Conservation (phyloP, 2,888 invertebrate species). For the Eristalinus sepulchralis region DNA sequence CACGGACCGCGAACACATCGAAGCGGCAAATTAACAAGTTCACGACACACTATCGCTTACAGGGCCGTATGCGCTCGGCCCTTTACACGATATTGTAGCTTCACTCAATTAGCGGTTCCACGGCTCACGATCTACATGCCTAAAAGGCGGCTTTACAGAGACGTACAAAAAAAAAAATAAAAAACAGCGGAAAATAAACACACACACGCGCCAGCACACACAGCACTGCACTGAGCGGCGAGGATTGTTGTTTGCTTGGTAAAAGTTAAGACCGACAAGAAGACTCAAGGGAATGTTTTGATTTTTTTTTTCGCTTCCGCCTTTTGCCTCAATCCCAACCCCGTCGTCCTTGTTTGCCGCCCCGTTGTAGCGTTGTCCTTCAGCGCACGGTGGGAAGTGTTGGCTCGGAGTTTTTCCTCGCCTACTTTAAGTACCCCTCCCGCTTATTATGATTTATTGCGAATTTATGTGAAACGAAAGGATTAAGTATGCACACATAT, state of each 20-base stretch:
- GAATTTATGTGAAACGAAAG: constrained; percentile 40
- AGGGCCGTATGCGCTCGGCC: background rate
- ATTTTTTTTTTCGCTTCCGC: no score
- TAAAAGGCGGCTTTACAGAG: constrained; percentile 11
- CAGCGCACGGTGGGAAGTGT: background rate
- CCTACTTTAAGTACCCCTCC: constrained; percentile 23
- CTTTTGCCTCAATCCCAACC: no score
- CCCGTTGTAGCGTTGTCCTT: background rate
- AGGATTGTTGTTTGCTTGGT: constrained; percentile 12
- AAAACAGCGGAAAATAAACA: background rate
- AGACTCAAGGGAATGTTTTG: constrained; percentile 3
- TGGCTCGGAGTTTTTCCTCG: background rate
- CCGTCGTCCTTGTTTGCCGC: no score
- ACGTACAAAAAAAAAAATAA: background rate
- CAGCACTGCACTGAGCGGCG: background rate
- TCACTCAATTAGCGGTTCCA: background rate
- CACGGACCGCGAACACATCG: background rate
- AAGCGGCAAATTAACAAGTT: background rate
- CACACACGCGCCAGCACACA: background rate
- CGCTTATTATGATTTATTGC: constrained; percentile 45
- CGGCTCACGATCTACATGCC: background rate
- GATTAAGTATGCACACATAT: constrained; percentile 27
- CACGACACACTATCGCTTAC: background rate
- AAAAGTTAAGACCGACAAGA: background rate
- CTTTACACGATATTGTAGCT: background rate